Evolutionary conservation across 2,797 vertebrate species (phyloP), one percentile per base, ranked within the genome.

Genomic region (Pogonophryne albipinna): DNA sequence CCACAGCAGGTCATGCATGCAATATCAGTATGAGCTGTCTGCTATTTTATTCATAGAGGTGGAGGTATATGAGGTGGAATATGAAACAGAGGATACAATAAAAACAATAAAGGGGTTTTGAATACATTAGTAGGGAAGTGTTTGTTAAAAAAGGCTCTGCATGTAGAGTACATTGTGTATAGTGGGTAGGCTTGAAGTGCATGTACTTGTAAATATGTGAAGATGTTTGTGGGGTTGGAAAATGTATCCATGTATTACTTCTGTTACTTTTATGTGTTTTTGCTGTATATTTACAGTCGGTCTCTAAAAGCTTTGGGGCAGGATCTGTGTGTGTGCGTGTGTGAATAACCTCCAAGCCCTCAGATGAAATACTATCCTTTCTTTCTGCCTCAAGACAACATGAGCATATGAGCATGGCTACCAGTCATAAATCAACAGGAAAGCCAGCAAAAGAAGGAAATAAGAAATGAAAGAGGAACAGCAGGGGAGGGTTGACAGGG

Each of bases 391-490:
- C 66, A 71, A 80, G 77, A 89, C 85, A 87, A 85, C 75, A 83
- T 66, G 71, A 85, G 79, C 60, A 69, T 76, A 82, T 58, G 72
- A 87, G 70, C 50, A 73, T 55, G 73, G 76, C 73, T 71, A 74
- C 79, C 12, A 50, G 85, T 79, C 82, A 88, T 90, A 85, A 88
- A 91, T 89, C 85, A 90, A 64, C 58, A 52, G 16, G 38, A 70
- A 78, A 52, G 66, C 57, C 19, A 20, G 34, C 0, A 13, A 64
- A 71, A 34, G 56, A 72, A 73, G 66, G 51, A 76, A 75, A 83
- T 14, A 65, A 10, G 61, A 45, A 67, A 59, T 5, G 52, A 66
- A 49, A 60, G 49, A 38, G 45, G 11, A 6, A 12, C 1, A 12
- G 59, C 8, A 38, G 16, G 31, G 42, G 13, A 57, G 47, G 38